Evolutionary conservation across 2,888 invertebrate genomes (phyloP), one percentile per base, ranked within the genome.

Genomic region (Allacma fusca): DNA sequence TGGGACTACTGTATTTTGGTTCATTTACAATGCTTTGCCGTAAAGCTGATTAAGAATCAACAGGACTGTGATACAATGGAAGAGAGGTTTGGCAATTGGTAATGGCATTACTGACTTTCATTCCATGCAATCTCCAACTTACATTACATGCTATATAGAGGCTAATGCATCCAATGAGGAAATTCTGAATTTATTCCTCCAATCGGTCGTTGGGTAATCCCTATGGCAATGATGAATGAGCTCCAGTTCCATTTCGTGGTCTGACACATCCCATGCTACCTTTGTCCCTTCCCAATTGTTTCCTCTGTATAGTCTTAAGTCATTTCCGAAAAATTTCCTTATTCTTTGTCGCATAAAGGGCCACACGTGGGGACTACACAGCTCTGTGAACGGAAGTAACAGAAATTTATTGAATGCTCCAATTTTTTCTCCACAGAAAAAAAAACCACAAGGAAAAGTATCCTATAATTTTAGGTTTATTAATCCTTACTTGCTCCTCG

Each of bases 21-120:
- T n/a, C n/a, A n/a, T n/a, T n/a, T n/a, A n/a, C n/a, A n/a, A n/a
- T n/a, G n/a, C n/a, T n/a, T 50, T 50, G 50, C 16, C 1, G 50
- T 50, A n/a, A n/a, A 50, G 50, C 50, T 50, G 50, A 50, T 40
- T 40, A 40, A 40, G 13, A 40, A 40, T 50, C 50, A 50, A 5
- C 50, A 50, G 9, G n/a, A 50, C 19, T 5, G 16, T 12, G 16
- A 9, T n/a, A 50, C 50, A 50, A 50, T 50, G n/a, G 50, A 50
- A 50, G 4, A 50, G n/a, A 50, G 16, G 50, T 50, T 50, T 50
- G 50, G 50, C 50, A 50, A 50, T 16, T 50, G 50, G 50, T 50
- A 50, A 50, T 50, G 50, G 50, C n/a, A 50, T 50, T 50, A 50
- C 50, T 50, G 50, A 50, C 50, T 50, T 16, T 50, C 50, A 50